A percentile compares a stretch with the other conserved stretches of the same genome.
Evolutionary conservation across 2,797 vertebrate species (phyloP).

Genomic region (Jordanella pulchra): DNA sequence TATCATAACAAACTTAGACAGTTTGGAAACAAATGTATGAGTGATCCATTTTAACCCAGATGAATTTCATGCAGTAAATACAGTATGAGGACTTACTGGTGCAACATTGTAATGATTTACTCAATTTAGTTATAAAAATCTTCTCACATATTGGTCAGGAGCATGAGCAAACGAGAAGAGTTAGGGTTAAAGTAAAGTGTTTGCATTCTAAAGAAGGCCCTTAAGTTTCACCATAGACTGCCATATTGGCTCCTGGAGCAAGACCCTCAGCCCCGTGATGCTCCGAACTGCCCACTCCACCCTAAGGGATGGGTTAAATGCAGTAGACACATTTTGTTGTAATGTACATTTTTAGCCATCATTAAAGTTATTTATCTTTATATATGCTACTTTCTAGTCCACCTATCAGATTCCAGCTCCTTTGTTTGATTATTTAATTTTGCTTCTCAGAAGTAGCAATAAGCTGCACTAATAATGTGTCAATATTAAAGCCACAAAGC

Average conservation of each 20-base stretch:
- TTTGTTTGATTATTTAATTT: constrained; percentile 26
- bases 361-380: neutral
- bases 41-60: constrained; percentile 51
- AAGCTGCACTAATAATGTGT: constrained; percentile 31
- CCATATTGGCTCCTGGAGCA: no score
- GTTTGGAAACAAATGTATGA: constrained; percentile 50
- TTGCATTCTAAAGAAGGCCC: no score
- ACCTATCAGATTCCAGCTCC: neutral
- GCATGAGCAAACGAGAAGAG: constrained; percentile 3
- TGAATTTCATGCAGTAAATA: constrained; percentile 58
- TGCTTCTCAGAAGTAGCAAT: constrained; percentile 12
- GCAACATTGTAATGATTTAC: constrained; percentile 40
- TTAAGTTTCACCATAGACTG: no score
- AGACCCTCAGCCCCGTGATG: no score
- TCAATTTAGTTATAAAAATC: constrained; percentile 30
- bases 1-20: constrained; percentile 38
- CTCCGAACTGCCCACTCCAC: no score
- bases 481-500: constrained; percentile 25
- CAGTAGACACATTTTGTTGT: no score
- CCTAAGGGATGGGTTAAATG: no score
- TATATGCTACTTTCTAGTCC: constrained; percentile 9
- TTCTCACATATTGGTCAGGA: constrained; percentile 20
- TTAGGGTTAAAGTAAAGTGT: no score
- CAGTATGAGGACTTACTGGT: constrained; percentile 52
- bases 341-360: no score